Evolutionary conservation across 2,797 vertebrate genomes (phyloP).

Genomic region (Bradypus variegatus): DNA sequence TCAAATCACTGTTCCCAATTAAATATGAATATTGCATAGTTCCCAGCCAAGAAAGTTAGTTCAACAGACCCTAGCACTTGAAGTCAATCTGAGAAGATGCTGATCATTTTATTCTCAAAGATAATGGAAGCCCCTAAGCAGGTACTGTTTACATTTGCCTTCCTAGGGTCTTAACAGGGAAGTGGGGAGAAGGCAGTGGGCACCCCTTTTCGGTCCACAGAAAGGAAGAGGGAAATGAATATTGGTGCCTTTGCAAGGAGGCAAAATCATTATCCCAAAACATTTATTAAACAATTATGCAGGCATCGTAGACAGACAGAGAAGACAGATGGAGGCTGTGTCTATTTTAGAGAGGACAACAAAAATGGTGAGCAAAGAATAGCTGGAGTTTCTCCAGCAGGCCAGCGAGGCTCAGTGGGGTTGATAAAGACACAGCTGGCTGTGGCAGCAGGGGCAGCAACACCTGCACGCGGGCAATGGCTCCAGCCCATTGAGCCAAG

Average conservation of each 20-base stretch:
- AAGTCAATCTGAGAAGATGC: not conserved
- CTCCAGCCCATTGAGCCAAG: not conserved
- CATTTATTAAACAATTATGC: not conserved
- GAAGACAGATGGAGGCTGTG: not conserved
- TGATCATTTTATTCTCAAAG: not conserved
- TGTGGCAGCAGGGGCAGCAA: not conserved
- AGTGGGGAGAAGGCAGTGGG: not conserved
- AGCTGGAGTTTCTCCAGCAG: not conserved
- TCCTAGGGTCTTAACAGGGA: not conserved
- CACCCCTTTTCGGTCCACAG: not conserved
- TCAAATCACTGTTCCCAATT: not conserved
- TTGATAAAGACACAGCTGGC: conserved; percentile 4
- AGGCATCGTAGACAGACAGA: not conserved
- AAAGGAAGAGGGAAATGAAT: not conserved
- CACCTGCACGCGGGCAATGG: not conserved
- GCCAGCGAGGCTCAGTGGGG: not conserved
- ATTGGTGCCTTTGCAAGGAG: not conserved
- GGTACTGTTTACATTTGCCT: not conserved
- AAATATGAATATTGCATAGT: not conserved
- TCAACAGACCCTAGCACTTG: not conserved
- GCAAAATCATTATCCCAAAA: conserved; percentile 7
- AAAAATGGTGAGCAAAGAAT: not conserved
- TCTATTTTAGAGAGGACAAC: not conserved
- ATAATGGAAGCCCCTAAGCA: not conserved
- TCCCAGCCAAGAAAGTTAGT: not conserved